Evolutionary conservation across 2,797 vertebrate genomes (phyloP).

Genomic region (Heterohyrax brucei): DNA sequence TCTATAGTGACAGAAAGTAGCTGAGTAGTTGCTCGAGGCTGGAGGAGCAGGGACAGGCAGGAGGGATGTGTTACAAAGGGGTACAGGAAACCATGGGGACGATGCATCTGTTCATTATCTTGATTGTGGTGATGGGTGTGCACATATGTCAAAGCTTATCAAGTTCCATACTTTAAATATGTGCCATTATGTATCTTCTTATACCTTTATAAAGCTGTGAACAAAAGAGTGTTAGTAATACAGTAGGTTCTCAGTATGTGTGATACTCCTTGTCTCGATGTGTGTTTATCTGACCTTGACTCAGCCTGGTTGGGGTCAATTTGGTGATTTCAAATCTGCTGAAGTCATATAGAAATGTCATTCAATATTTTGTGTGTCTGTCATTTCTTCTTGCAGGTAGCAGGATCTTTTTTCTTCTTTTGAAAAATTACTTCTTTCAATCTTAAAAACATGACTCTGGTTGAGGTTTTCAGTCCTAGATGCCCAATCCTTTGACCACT

Average conservation of each 20-base stretch:
- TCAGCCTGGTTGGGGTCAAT: constrained; percentile 10
- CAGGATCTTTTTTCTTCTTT: neutral
- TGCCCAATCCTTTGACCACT: neutral
- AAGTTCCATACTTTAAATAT: neutral
- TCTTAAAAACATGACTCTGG: neutral
- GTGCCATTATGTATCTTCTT: neutral
- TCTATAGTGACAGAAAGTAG: neutral
- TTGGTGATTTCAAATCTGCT: neutral
- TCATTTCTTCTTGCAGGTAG: neutral
- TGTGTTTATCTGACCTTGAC: constrained; percentile 25
- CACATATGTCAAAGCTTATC: neutral
- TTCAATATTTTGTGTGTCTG: neutral
- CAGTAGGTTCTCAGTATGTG: neutral
- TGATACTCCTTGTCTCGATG: constrained; percentile 9
- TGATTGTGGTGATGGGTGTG: neutral
- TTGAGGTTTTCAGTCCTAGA: neutral
- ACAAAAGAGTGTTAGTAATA: neutral
- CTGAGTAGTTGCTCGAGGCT: neutral
- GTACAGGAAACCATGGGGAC: neutral
- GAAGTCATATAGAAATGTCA: neutral
- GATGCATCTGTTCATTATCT: neutral
- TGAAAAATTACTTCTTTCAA: neutral
- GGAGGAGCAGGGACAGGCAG: neutral
- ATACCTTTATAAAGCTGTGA: constrained; percentile 14
- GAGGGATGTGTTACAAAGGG: neutral